Conservation (phyloP, 2,888 invertebrate genomes). For the Cheilosia soror region DNA sequence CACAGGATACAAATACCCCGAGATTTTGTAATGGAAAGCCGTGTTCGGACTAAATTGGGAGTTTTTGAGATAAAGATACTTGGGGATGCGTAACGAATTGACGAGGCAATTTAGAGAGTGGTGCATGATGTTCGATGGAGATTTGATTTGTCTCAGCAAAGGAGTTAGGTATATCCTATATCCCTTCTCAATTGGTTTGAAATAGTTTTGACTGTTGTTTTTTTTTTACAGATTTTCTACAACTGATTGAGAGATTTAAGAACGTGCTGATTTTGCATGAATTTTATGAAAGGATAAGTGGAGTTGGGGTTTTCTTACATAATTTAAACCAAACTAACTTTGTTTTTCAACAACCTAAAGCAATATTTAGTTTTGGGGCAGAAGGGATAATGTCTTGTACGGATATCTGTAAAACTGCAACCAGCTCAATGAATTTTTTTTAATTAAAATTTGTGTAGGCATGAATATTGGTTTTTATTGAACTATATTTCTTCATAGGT, state of each 20-base stretch:
- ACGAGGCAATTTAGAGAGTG: slow-evolving; percentile 69
- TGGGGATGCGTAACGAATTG: slow-evolving; percentile 65
- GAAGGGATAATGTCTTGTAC: too few species aligned
- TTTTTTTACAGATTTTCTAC: slow-evolving; percentile 28
- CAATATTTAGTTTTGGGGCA: too few species aligned
- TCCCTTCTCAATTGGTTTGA: slow-evolving; percentile 1
- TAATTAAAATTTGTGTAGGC: too few species aligned
- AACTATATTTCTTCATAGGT: too few species aligned
- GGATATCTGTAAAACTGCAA: too few species aligned
- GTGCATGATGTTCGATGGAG: slow-evolving; percentile 64
- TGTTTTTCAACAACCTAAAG: too few species aligned
- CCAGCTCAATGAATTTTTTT: too few species aligned
- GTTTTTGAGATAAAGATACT: slow-evolving; percentile 64
- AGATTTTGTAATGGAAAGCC: slow-evolving; percentile 46
- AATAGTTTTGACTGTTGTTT: slow-evolving; percentile 34
- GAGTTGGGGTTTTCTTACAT: neutral
- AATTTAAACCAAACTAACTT: too few species aligned
- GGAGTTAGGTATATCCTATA: neutral
- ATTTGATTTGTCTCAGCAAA: slow-evolving; percentile 66
- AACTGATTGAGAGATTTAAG: slow-evolving; percentile 28
- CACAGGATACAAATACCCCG: slow-evolving; percentile 59
- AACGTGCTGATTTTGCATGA: slow-evolving; percentile 53
- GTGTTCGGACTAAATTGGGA: slow-evolving; percentile 60
- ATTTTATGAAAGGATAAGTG: neutral
- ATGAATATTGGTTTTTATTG: too few species aligned